Conservation (phyloP, 2,113 vertebrate genomes). For the Plectropomus leopardus region DNA sequence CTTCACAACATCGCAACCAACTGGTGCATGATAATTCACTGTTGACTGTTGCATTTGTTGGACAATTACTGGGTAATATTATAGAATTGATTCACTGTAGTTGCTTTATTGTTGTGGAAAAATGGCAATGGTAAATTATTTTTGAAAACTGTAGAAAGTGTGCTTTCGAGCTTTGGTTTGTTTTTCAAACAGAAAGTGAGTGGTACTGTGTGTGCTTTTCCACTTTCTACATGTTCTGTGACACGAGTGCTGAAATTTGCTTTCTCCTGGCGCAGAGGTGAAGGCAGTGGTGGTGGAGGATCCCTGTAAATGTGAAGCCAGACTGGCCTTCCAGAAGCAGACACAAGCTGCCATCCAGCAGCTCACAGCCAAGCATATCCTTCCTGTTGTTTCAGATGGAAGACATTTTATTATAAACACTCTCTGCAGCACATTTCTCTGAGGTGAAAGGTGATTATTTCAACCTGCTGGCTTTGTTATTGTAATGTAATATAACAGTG, state of each 20-base stretch:
- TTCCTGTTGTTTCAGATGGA: slow-evolving; percentile 78
- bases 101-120: slow-evolving; percentile 26
- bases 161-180: neutral
- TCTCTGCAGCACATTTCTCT: slow-evolving; percentile 7
- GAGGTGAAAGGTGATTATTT: neutral
- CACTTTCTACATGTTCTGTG: slow-evolving; percentile 28
- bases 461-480: slow-evolving; percentile 20
- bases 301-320: slow-evolving; percentile 91
- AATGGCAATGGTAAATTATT: neutral
- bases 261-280: slow-evolving; percentile 77
- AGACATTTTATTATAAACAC: slow-evolving; percentile 24
- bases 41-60: slow-evolving; percentile 51
- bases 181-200: slow-evolving; percentile 14
- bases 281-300: slow-evolving; percentile 85
- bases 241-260: slow-evolving; percentile 67
- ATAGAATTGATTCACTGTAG: slow-evolving; percentile 37
- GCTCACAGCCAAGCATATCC: slow-evolving; percentile 93
- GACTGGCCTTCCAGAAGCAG: slow-evolving; percentile 90
- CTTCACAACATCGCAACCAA: slow-evolving; percentile 56
- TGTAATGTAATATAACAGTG: neutral
- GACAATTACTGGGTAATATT: slow-evolving; percentile 53
- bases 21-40: slow-evolving; percentile 37
- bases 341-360: slow-evolving; percentile 88
- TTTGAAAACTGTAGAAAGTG: neutral
- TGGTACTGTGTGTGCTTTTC: slow-evolving; percentile 29